Conservation (phyloP, 2,888 invertebrate genomes). For the Epirrhoe alternata region DNA sequence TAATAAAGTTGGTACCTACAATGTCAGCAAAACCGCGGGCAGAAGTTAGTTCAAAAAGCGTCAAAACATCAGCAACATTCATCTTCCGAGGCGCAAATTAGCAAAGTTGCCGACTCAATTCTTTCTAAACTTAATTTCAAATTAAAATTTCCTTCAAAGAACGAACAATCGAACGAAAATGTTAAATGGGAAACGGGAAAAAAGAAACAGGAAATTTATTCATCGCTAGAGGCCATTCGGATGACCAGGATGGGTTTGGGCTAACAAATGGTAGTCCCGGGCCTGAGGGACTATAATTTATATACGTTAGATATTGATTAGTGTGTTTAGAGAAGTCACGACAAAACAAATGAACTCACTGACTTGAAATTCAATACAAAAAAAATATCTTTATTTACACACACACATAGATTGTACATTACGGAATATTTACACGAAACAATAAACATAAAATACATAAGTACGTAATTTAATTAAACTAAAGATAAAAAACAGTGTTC, state of each 20-base stretch:
- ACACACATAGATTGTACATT: too few species aligned
- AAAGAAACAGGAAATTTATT: slow-evolving; percentile 61
- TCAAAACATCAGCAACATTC: slow-evolving; percentile 40
- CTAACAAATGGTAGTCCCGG: slow-evolving; percentile 50
- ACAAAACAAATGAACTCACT: slow-evolving; percentile 1
- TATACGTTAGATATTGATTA: slow-evolving; percentile 24
- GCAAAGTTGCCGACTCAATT: slow-evolving; percentile 42
- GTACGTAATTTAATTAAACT: too few species aligned
- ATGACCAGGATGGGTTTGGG: slow-evolving; percentile 54
- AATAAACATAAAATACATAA: too few species aligned
- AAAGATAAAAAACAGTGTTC: too few species aligned
- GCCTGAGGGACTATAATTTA: slow-evolving; percentile 25
- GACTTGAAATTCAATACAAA: too few species aligned
- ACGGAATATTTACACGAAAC: too few species aligned
- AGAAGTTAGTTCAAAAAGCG: slow-evolving; percentile 18
- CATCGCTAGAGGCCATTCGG: slow-evolving; percentile 53
- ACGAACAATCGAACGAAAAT: slow-evolving; percentile 48
- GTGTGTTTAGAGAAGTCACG: slow-evolving; percentile 10
- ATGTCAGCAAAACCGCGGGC: slow-evolving; percentile 8
- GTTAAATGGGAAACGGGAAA: slow-evolving; percentile 35
- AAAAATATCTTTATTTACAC: too few species aligned
- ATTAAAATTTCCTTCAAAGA: slow-evolving; percentile 53
- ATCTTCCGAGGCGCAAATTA: slow-evolving; percentile 43
- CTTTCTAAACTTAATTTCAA: slow-evolving; percentile 51
- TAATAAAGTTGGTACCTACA: slow-evolving; percentile 7